These are phyloP conservation scores for Oscheius sp. DNA, from an alignment of 2,888 invertebrate genomes.

Conservation along the genomic window DNA sequence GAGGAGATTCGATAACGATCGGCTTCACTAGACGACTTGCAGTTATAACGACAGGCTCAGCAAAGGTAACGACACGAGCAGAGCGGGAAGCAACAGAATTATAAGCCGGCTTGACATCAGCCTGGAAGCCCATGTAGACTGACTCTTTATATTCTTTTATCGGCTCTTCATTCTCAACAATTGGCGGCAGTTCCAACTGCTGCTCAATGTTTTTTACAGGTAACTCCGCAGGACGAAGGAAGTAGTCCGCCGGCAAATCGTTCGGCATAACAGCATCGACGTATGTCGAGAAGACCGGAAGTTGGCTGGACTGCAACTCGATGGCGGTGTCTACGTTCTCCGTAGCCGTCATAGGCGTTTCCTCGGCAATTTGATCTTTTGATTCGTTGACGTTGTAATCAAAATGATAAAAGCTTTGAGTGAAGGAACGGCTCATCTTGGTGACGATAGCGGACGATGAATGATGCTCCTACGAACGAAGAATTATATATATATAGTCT, in stretches of 20 bases:
- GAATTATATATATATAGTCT: too few relatives aligned
- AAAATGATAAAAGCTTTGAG: too few relatives aligned
- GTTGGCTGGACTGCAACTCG: too few relatives aligned
- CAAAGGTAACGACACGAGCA: neutral
- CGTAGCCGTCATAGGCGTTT: too few relatives aligned
- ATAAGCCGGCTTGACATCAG: neutral
- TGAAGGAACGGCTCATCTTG: too few relatives aligned
- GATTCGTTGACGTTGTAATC: too few relatives aligned
- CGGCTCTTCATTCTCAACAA: neutral
- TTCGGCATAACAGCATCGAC: neutral
- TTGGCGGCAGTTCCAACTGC: neutral
- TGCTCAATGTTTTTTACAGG: neutral
- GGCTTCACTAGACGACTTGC: neutral
- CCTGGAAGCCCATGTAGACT: conserved; percentile 13
- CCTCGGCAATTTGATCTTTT: too few relatives aligned
- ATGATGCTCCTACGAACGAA: too few relatives aligned
- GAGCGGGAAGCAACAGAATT: neutral
- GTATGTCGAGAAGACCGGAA: conserved; percentile 13
- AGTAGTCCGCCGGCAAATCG: too few relatives aligned
- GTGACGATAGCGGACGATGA: too few relatives aligned
- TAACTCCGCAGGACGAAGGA: too few relatives aligned
- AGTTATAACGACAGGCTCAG: neutral
- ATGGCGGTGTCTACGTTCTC: too few relatives aligned
- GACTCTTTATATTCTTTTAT: neutral
- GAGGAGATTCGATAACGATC: neutral